Evolutionary conservation across 2,888 invertebrate species (phyloP).

Genomic region (Limenitis camilla): DNA sequence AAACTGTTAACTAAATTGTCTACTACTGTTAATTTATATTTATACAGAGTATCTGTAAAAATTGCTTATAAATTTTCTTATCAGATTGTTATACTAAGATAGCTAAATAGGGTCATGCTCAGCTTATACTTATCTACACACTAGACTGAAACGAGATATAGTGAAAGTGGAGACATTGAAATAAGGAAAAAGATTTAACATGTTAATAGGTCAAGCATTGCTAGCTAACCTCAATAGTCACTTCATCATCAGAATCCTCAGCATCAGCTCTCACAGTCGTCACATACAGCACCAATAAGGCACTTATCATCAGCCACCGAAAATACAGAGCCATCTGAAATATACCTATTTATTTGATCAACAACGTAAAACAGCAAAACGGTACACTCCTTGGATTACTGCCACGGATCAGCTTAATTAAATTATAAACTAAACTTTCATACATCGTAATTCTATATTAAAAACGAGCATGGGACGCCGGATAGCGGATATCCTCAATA

Average conservation of each 20-base stretch:
- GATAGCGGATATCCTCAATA: constrained; percentile 66
- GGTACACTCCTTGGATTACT: background rate
- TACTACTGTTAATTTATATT: no score
- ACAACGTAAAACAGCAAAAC: background rate
- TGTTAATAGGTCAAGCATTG: constrained; percentile 28
- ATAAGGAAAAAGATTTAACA: background rate
- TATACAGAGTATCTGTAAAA: background rate
- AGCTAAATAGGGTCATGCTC: constrained; percentile 11
- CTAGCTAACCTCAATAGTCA: constrained; percentile 60
- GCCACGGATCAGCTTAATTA: constrained; percentile 34
- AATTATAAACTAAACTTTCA: constrained; percentile 36
- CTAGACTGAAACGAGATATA: background rate
- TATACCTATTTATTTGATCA: constrained; percentile 1
- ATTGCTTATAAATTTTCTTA: constrained; percentile 15
- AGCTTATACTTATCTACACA: background rate
- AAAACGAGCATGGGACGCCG: constrained; percentile 31
- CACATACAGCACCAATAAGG: constrained; percentile 44
- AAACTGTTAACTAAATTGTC: no score
- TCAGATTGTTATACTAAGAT: constrained; percentile 25
- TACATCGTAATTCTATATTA: background rate
- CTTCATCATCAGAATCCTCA: constrained; percentile 48
- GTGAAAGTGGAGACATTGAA: background rate
- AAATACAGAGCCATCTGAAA: constrained; percentile 63
- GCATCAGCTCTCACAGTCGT: constrained; percentile 35
- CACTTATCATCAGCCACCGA: constrained; percentile 42